Conservation (phyloP, 2,888 invertebrate species). For the Tenthredo mesomela region DNA sequence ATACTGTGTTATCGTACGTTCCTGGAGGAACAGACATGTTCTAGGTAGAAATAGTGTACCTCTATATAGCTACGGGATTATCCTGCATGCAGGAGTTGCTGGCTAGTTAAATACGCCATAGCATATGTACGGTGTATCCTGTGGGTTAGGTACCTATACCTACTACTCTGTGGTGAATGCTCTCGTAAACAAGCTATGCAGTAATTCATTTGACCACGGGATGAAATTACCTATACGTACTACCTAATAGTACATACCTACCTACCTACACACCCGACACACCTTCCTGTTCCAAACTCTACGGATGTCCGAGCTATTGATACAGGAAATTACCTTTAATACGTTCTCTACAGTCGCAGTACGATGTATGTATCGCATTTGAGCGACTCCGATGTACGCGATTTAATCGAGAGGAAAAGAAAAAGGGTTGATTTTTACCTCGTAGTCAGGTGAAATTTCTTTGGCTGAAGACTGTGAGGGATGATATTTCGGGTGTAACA, state of each 20-base stretch:
- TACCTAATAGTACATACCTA: not conserved
- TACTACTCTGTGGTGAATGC: not conserved
- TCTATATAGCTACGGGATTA: not conserved
- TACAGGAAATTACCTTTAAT: slow-evolving; percentile 57
- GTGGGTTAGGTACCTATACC: not conserved
- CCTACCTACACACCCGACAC: not conserved
- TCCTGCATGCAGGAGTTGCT: not conserved
- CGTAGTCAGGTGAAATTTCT: not conserved
- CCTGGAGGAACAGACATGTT: not conserved
- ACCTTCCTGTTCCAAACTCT: not conserved
- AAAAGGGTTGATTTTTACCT: not conserved
- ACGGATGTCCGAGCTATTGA: slow-evolving; percentile 59
- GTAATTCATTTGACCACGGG: slow-evolving; percentile 37
- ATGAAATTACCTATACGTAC: not conserved
- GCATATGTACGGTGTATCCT: not conserved
- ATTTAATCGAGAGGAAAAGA: not conserved
- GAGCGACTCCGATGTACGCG: not conserved
- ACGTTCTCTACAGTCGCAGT: not conserved
- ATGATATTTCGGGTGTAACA: not conserved
- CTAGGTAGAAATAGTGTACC: not conserved
- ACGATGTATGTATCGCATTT: not conserved
- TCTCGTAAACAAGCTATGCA: slow-evolving; percentile 28
- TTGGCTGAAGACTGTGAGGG: not conserved
- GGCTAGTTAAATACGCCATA: slow-evolving; percentile 2
- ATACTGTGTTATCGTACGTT: not conserved